Conservation (phyloP, 1,140 invertebrate species). For the Ceratina calcarata region DNA sequence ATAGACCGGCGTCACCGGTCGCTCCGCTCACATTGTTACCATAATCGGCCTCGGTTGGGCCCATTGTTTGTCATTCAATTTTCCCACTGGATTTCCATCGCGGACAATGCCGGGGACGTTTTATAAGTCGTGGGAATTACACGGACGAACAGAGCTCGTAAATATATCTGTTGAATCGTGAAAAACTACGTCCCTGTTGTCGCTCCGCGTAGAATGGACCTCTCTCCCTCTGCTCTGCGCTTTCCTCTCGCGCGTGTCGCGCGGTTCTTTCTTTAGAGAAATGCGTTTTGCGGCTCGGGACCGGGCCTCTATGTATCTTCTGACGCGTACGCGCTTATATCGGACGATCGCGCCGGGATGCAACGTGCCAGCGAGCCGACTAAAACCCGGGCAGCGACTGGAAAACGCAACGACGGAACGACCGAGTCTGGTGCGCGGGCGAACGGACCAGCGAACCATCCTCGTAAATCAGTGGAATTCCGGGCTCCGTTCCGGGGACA, state of each 20-base stretch:
- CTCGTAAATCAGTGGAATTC: conserved; percentile 72
- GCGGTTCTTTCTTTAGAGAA: not conserved
- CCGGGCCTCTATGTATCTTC: conserved; percentile 4
- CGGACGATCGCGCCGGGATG: not conserved
- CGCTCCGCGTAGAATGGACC: not conserved
- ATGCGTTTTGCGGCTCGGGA: not conserved
- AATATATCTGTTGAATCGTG: conserved; percentile 68
- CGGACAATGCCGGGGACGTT: conserved; percentile 56
- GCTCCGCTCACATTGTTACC: conserved; percentile 62
- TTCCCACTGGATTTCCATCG: conserved; percentile 63
- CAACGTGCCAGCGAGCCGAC: conserved; percentile 14
- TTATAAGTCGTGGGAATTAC: conserved; percentile 64
- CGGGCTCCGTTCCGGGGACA: conserved; percentile 61
- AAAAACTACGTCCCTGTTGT: conserved; percentile 48
- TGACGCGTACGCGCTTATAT: not conserved
- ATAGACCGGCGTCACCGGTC: conserved; percentile 40
- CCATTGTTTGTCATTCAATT: conserved; percentile 72
- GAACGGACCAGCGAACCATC: conserved; percentile 2
- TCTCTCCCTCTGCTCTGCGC: not conserved
- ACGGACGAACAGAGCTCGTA: conserved; percentile 65
- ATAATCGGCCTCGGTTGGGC: conserved; percentile 61
- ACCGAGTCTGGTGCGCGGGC: not conserved
- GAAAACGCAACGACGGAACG: conserved; percentile 12
- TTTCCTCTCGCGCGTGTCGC: not conserved
- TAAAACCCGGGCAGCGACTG: conserved; percentile 1